Percentiles rank a stretch among this genome's conserved stretches.
phyloP scores from a whole-genome alignment of 2,113 vertebrate genomes.

The Axis porcinus region DNA sequence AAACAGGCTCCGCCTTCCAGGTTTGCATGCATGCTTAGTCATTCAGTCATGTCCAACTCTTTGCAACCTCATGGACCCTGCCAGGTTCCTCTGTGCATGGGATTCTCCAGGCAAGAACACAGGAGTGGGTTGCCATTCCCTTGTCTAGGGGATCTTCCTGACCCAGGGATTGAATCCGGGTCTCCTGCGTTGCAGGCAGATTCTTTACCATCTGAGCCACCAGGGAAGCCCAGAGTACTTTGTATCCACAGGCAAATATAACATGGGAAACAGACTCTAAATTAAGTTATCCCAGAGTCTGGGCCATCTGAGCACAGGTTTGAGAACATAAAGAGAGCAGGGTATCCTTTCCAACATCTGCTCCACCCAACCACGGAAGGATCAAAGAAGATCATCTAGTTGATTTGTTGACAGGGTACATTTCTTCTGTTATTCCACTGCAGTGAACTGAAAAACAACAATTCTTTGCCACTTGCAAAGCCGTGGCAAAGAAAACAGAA shows the following conservation, averaged over 20 bases:
- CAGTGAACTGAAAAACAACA: not conserved
- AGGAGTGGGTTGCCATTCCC: not conserved
- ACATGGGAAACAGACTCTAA: not conserved
- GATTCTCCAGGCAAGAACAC: not conserved
- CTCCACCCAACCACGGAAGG: slow-evolving; percentile 13
- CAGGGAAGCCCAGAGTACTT: not conserved
- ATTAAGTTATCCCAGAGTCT: not conserved
- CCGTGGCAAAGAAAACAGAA: slow-evolving; percentile 6
- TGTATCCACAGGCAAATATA: not conserved
- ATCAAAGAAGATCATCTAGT: slow-evolving; percentile 31
- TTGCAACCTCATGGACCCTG: not conserved
- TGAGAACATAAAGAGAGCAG: slow-evolving; percentile 13
- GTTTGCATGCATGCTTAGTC: not conserved
- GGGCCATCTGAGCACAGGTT: too few species aligned
- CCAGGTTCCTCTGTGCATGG: not conserved
- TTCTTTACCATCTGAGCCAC: not conserved
- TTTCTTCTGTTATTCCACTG: not conserved
- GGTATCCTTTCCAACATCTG: slow-evolving; percentile 69
- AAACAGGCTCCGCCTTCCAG: not conserved
- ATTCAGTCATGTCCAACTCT: not conserved
- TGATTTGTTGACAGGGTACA: slow-evolving; percentile 1
- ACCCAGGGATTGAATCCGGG: not conserved
- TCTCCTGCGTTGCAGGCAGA: not conserved
- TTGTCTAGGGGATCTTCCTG: not conserved
- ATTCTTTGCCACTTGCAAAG: not conserved